Conservation (phyloP, 92 coral and sea anemone species). For the Bergia puertoricense region DNA sequence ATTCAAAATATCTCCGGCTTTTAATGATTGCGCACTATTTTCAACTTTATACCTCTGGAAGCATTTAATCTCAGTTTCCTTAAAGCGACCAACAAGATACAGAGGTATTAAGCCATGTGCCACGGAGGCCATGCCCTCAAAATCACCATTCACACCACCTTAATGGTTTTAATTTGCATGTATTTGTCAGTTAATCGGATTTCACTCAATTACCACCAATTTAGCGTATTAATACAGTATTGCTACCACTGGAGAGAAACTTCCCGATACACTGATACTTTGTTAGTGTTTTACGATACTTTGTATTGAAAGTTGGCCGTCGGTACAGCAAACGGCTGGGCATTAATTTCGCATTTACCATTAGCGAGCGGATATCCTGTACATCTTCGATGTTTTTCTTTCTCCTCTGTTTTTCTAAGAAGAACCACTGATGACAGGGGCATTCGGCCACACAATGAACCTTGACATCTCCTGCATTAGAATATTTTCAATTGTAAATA, state of each 20-base stretch:
- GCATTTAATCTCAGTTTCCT: slow-evolving; percentile 25
- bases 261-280: neutral
- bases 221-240: slow-evolving; percentile 41
- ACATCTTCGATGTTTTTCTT: slow-evolving; percentile 69
- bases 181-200: slow-evolving; percentile 74
- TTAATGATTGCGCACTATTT: slow-evolving; percentile 25
- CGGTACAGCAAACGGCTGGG: slow-evolving; percentile 26
- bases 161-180: slow-evolving; percentile 56
- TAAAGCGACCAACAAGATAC: neutral
- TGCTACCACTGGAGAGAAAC: neutral
- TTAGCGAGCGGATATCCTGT: slow-evolving; percentile 75
- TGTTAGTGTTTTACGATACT: slow-evolving; percentile 21
- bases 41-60: slow-evolving; percentile 4
- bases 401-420: slow-evolving; percentile 63
- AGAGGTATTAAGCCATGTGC: slow-evolving; percentile 24
- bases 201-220: slow-evolving; percentile 73
- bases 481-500: slow-evolving; percentile 77
- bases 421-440: slow-evolving; percentile 72
- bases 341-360: slow-evolving; percentile 92
- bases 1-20: slow-evolving; percentile 24
- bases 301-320: slow-evolving; percentile 1
- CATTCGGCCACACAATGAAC: slow-evolving; percentile 70
- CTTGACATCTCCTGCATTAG: slow-evolving; percentile 72
- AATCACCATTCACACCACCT: slow-evolving; percentile 14
- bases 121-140: slow-evolving; percentile 1